These are phyloP conservation scores for Cephalopterus ornatus DNA, from an alignment of 2,113 vertebrate genomes.

Conservation along the genomic window DNA sequence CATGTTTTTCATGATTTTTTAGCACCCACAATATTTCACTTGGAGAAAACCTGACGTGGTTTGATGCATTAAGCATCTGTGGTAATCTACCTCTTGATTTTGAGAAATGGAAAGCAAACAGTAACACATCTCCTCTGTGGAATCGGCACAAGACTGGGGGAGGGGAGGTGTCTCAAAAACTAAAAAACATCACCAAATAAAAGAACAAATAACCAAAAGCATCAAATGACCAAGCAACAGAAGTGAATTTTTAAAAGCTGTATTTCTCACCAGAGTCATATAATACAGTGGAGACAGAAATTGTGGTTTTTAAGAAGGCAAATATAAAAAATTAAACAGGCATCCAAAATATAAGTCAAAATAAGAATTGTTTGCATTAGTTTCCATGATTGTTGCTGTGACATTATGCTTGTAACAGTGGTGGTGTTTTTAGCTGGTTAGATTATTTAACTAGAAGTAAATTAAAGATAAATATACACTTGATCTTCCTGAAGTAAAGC, in stretches of 20 bases:
- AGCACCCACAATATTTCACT: neutral
- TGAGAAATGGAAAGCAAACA: slow-evolving; percentile 24
- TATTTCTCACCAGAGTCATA: neutral
- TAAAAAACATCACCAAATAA: neutral
- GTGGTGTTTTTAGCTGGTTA: neutral
- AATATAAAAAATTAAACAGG: neutral
- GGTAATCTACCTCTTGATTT: slow-evolving; percentile 28
- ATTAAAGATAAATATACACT: neutral
- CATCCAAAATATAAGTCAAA: neutral
- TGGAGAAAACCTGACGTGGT: neutral
- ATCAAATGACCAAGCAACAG: neutral
- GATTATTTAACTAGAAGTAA: neutral
- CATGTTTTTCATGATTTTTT: neutral
- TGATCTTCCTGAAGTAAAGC: neutral
- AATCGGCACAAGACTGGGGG: neutral
- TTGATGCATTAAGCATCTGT: slow-evolving; percentile 39
- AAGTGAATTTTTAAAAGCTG: neutral
- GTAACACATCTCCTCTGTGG: neutral
- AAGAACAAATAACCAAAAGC: neutral
- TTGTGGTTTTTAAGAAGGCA: neutral
- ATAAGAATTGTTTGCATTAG: neutral
- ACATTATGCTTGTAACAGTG: neutral
- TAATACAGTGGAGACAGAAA: neutral
- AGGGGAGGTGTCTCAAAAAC: neutral
- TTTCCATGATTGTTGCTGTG: neutral